Percentiles rank a stretch among this genome's conserved stretches.
Evolutionary conservation across 2,797 vertebrate genomes (phyloP).

Genomic region (Cetoscarus ocellatus): DNA sequence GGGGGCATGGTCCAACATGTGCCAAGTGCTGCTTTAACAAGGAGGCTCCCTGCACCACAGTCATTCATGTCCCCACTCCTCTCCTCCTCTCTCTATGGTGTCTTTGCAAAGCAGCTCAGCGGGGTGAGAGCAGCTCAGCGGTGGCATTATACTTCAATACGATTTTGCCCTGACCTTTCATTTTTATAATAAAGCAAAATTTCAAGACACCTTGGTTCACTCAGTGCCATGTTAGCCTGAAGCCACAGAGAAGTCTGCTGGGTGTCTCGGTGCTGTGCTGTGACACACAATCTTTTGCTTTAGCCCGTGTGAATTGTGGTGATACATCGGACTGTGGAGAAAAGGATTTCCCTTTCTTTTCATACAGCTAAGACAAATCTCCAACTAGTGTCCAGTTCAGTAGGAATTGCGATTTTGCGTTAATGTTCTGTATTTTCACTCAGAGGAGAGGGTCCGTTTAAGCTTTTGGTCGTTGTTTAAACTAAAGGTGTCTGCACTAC

Average conservation of each 20-base stretch:
- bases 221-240: slow-evolving; percentile 31
- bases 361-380: slow-evolving; percentile 28
- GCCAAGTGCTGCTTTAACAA: slow-evolving; percentile 15
- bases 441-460: not conserved
- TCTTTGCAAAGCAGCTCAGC: slow-evolving; percentile 32
- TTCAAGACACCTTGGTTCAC: slow-evolving; percentile 38
- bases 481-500: slow-evolving; percentile 1
- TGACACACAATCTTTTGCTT: slow-evolving; percentile 10
- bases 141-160: slow-evolving; percentile 43
- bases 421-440: not conserved
- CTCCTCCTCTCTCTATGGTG: not conserved
- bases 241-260: slow-evolving; percentile 42
- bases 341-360: slow-evolving; percentile 23
- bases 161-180: slow-evolving; percentile 56
- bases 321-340: slow-evolving; percentile 21
- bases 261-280: slow-evolving; percentile 32
- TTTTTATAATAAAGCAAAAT: slow-evolving; percentile 53
- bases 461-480: slow-evolving; percentile 10
- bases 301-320: slow-evolving; percentile 1
- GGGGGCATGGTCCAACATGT: not conserved
- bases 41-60: slow-evolving; percentile 9
- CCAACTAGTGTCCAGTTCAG: slow-evolving; percentile 13
- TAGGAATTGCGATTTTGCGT: not conserved
- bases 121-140: slow-evolving; percentile 29
- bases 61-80: not conserved